A percentile compares a stretch with the other conserved stretches of the same genome.
Conservation (phyloP, 2,797 vertebrate genomes). For the Microctenopoma steveboyesi region DNA sequence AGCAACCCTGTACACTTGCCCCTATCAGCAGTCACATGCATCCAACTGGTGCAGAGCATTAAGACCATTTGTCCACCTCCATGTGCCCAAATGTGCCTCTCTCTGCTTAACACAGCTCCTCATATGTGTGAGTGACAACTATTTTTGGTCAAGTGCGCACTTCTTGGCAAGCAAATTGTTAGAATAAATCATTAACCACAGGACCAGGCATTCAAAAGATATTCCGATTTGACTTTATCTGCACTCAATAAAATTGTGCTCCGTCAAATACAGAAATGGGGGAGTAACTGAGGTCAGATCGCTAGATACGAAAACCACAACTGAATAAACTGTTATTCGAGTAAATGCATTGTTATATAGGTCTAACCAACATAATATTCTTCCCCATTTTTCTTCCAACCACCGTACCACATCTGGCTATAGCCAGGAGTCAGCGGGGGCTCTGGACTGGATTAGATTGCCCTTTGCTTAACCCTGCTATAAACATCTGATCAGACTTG, state of each 20-base stretch:
- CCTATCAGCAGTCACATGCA: conserved; percentile 53
- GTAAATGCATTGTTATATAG: conserved; percentile 38
- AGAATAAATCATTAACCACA: conserved; percentile 9
- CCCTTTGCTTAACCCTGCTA: conserved; percentile 50
- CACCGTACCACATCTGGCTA: conserved; percentile 61
- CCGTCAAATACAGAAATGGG: background rate
- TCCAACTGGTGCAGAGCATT: conserved; percentile 17
- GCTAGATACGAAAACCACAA: conserved; percentile 23
- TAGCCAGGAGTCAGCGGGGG: conserved; percentile 54
- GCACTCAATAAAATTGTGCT: conserved; percentile 1
- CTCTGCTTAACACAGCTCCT: conserved; percentile 5
- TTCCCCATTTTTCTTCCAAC: conserved; percentile 45
- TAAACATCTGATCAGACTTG: conserved; percentile 28
- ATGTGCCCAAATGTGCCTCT: conserved; percentile 6
- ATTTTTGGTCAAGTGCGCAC: conserved; percentile 14
- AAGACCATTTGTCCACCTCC: conserved; percentile 5
- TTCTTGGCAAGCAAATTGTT: conserved; percentile 1
- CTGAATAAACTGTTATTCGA: conserved; percentile 36
- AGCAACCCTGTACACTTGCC: conserved; percentile 21
- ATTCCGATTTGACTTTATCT: conserved; percentile 19
- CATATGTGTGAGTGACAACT: background rate
- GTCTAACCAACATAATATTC: conserved; percentile 32
- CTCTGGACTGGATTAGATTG: conserved; percentile 38
- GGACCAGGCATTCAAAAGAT: conserved; percentile 8
- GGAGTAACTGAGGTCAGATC: conserved; percentile 36